These are phyloP conservation scores for Nesidiocoris tenuis DNA, from an alignment of 2,888 invertebrate genomes.

Conservation along the genomic window DNA sequence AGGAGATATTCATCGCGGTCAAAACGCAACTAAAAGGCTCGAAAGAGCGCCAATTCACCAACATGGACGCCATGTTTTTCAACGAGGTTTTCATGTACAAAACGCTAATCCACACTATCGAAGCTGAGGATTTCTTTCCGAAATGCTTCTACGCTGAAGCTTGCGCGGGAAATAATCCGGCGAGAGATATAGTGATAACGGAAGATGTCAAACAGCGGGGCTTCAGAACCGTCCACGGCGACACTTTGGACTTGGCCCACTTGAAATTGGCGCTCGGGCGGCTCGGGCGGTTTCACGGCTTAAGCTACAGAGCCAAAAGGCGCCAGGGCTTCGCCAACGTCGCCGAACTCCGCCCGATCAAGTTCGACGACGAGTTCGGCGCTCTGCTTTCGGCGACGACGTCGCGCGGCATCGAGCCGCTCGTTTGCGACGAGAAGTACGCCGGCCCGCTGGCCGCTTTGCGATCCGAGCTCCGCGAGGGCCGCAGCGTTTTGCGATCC, in stretches of 20 bases:
- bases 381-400: slow-evolving; percentile 3
- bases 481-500: not conserved
- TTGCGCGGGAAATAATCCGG: slow-evolving; percentile 11
- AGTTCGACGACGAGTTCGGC: slow-evolving; percentile 19
- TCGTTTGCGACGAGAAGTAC: not conserved
- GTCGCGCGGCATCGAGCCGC: not conserved
- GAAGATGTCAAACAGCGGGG: slow-evolving; percentile 51
- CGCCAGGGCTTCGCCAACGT: slow-evolving; percentile 32
- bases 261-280: slow-evolving; percentile 49
- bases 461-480: not conserved
- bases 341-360: slow-evolving; percentile 3
- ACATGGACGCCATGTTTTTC: slow-evolving; percentile 45
- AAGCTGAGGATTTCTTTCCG: slow-evolving; percentile 45
- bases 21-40: slow-evolving; percentile 43
- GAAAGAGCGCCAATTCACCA: slow-evolving; percentile 5
- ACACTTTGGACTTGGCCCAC: slow-evolving; percentile 52
- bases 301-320: slow-evolving; percentile 52
- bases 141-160: slow-evolving; percentile 46
- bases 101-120: slow-evolving; percentile 46
- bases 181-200: slow-evolving; percentile 50
- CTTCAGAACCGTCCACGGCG: slow-evolving; percentile 50
- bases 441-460: not conserved
- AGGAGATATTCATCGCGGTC: slow-evolving; percentile 40
- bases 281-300: slow-evolving; percentile 53
- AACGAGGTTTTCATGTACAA: slow-evolving; percentile 49